phyloP scores from a whole-genome alignment of 2,113 vertebrate species.

The Eidolon helvum region DNA sequence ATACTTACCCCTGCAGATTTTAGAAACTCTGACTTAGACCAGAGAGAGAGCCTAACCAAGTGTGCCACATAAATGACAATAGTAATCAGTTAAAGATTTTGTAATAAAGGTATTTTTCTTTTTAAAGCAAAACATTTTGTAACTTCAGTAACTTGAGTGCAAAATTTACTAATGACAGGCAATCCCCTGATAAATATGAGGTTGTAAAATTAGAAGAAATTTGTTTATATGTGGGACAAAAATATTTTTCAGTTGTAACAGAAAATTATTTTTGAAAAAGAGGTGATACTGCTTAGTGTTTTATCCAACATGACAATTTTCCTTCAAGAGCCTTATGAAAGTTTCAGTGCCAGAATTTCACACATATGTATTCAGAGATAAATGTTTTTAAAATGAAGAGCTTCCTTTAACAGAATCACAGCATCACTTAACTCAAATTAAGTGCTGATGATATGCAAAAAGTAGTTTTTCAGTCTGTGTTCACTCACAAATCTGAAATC shows the following conservation, averaged over 20 bases:
- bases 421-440: slow-evolving; percentile 57
- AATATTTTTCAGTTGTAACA: slow-evolving; percentile 66
- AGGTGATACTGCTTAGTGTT: slow-evolving; percentile 55
- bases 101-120: background rate
- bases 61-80: background rate
- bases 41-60: background rate
- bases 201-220: slow-evolving; percentile 55
- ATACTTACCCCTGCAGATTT: background rate
- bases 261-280: slow-evolving; percentile 67
- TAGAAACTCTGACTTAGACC: background rate
- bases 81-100: background rate
- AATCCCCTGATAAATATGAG: slow-evolving; percentile 40
- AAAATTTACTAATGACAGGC: slow-evolving; percentile 49
- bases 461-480: slow-evolving; percentile 33
- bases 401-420: slow-evolving; percentile 56
- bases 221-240: slow-evolving; percentile 56
- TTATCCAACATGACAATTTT: slow-evolving; percentile 67
- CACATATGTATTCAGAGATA: slow-evolving; percentile 68
- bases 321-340: slow-evolving; percentile 61
- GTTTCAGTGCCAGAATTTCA: slow-evolving; percentile 69
- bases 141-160: slow-evolving; percentile 16
- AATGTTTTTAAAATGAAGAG: slow-evolving; percentile 68
- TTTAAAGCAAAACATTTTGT: slow-evolving; percentile 17
- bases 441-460: slow-evolving; percentile 48
- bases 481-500: slow-evolving; percentile 8